Conservation (phyloP, 2,797 vertebrate genomes). For the Tinamus major region DNA sequence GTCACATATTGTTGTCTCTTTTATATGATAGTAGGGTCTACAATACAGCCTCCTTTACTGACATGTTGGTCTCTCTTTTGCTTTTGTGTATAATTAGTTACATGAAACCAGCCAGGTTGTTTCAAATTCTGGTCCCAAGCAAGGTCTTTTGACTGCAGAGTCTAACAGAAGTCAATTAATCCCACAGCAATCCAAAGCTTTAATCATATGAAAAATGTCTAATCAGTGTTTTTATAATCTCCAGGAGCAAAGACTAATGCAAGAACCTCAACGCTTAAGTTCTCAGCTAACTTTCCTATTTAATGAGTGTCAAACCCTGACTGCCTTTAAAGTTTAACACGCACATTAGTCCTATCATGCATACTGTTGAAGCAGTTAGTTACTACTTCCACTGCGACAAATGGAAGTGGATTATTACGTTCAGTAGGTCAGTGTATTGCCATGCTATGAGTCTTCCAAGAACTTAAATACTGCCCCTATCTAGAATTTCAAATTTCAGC, state of each 20-base stretch:
- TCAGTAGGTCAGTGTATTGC: neutral
- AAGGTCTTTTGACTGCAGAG: neutral
- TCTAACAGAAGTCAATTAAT: slow-evolving; percentile 23
- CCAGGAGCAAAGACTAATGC: neutral
- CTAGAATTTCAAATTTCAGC: neutral
- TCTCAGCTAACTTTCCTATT: neutral
- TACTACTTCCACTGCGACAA: neutral
- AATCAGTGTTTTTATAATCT: slow-evolving; percentile 8
- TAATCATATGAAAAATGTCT: slow-evolving; percentile 48
- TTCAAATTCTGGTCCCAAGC: neutral
- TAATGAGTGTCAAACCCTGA: slow-evolving; percentile 19
- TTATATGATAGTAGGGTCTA: neutral
- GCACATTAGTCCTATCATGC: rapidly evolving
- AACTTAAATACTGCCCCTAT: neutral
- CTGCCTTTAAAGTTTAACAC: slow-evolving; percentile 26
- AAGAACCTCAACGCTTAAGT: neutral
- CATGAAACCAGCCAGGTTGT: neutral
- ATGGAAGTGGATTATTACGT: neutral
- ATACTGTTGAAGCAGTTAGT: neutral
- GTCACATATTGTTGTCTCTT: neutral
- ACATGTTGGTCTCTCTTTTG: neutral
- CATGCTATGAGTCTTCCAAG: neutral
- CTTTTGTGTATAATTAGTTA: neutral
- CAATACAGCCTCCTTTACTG: neutral
- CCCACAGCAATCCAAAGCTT: neutral